These are phyloP conservation scores for Enteromius afrohamiltoni DNA, from an alignment of 2,797 vertebrate genomes.

Conservation along the genomic window DNA sequence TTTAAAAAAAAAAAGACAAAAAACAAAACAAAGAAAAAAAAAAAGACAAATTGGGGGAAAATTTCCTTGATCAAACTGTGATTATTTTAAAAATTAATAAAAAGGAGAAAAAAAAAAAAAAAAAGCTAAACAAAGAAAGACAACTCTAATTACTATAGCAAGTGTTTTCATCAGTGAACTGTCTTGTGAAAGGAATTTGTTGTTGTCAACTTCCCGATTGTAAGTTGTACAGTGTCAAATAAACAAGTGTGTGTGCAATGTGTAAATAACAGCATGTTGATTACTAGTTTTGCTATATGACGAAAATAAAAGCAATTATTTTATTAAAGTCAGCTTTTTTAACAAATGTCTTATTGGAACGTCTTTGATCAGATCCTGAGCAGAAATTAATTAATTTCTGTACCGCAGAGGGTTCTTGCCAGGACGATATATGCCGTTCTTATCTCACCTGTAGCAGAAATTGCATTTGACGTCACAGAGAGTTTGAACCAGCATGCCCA, in stretches of 20 bases:
- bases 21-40: slow-evolving; percentile 62
- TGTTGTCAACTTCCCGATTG: slow-evolving; percentile 87
- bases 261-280: slow-evolving; percentile 96
- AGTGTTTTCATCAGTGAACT: slow-evolving; percentile 78
- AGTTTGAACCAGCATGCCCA: slow-evolving; percentile 44
- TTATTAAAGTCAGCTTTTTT: slow-evolving; percentile 93
- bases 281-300: slow-evolving; percentile 96
- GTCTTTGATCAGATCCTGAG: slow-evolving; percentile 62
- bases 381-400: slow-evolving; percentile 53
- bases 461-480: slow-evolving; percentile 47
- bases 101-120: slow-evolving; percentile 64
- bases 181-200: slow-evolving; percentile 85
- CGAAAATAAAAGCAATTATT: slow-evolving; percentile 97
- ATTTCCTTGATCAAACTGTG: slow-evolving; percentile 83
- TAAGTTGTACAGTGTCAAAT: slow-evolving; percentile 88
- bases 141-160: slow-evolving; percentile 68
- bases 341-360: slow-evolving; percentile 79
- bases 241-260: slow-evolving; percentile 86
- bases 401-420: slow-evolving; percentile 10
- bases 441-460: slow-evolving; percentile 50
- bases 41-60: slow-evolving; percentile 76
- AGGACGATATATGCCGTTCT: slow-evolving; percentile 33
- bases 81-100: slow-evolving; percentile 63
- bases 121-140: slow-evolving; percentile 69
- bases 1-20: slow-evolving; percentile 79